Conservation (phyloP, 2,113 vertebrate genomes). For the Myanophis thanlyinensis region DNA sequence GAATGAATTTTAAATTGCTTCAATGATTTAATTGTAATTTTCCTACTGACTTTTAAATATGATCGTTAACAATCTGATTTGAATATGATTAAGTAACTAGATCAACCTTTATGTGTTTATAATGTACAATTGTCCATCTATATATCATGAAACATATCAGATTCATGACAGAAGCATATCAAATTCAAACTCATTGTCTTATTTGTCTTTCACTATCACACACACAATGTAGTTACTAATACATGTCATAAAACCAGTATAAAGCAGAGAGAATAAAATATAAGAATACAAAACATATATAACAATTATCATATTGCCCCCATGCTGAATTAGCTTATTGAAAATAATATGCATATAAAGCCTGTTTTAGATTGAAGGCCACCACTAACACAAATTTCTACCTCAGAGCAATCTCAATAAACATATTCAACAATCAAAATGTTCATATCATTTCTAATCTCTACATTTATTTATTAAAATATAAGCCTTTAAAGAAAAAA, state of each 20-base stretch:
- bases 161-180: not conserved
- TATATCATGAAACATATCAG: not conserved
- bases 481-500: conserved; percentile 25
- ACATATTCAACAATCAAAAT: not conserved
- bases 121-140: not conserved
- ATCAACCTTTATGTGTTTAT: not conserved
- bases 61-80: not conserved
- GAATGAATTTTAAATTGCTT: not conserved
- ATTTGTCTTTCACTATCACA: not conserved
- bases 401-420: not conserved
- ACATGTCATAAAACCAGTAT: not conserved
- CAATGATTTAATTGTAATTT: not conserved
- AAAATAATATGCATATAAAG: not conserved
- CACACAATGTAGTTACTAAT: not conserved
- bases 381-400: not conserved
- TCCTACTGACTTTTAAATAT: not conserved
- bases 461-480: too few species aligned
- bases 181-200: not conserved
- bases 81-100: not conserved
- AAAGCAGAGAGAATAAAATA: not conserved
- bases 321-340: not conserved
- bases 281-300: not conserved
- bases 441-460: not conserved
- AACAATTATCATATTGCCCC: not conserved
- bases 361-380: not conserved